Evolutionary conservation across 2,888 invertebrate genomes (phyloP).

Genomic region (Seira musarum): DNA sequence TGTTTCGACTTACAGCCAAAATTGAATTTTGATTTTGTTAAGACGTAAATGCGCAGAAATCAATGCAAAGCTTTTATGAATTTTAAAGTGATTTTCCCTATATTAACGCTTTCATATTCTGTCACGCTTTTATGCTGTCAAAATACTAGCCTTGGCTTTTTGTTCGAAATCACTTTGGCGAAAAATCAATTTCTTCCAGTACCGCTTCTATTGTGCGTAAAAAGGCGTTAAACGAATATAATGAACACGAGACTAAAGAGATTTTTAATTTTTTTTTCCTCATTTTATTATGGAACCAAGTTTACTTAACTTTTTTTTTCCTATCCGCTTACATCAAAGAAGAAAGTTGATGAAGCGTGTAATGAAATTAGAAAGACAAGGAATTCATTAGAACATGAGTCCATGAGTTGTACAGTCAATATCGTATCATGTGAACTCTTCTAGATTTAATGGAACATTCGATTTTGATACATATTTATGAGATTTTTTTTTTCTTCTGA

Average conservation of each 20-base stretch:
- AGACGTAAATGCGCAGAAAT: too few relatives aligned
- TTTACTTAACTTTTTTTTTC: background rate
- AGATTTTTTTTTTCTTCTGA: background rate
- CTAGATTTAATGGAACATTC: background rate
- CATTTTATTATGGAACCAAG: constrained; percentile 4
- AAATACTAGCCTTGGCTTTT: background rate
- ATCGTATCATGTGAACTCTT: background rate
- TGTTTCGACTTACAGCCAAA: too few relatives aligned
- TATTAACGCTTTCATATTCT: too few relatives aligned
- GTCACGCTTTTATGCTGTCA: too few relatives aligned
- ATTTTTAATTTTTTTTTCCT: background rate
- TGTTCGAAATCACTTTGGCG: background rate
- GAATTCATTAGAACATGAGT: constrained; percentile 26
- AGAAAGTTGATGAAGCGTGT: constrained; percentile 42
- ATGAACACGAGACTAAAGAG: background rate
- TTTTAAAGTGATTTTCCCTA: too few relatives aligned
- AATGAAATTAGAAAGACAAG: constrained; percentile 46
- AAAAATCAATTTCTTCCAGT: background rate
- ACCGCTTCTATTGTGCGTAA: constrained; percentile 3
- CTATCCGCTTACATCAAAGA: background rate
- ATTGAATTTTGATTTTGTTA: too few relatives aligned
- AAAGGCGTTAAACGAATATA: constrained; percentile 1
- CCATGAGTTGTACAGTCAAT: constrained; percentile 1
- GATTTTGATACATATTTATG: constrained; percentile 10
- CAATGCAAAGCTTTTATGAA: too few relatives aligned